Base-by-base conservation (phyloP, 2,113 vertebrate genomes). In the Camelus dromedarius region DNA sequence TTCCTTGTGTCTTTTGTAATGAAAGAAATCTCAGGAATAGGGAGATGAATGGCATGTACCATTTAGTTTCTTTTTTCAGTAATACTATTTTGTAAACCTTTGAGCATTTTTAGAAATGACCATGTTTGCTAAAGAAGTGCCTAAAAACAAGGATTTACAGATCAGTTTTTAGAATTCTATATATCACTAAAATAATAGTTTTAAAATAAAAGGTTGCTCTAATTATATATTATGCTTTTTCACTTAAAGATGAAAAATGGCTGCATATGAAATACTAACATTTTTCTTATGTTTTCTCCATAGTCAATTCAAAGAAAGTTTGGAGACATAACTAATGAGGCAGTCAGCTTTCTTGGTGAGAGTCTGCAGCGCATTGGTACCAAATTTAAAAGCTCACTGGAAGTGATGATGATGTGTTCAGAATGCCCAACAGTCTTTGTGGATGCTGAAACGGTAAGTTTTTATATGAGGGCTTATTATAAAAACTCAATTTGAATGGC, bases 381-480 rank as follows among this genome's bases (percentile, higher is more conserved):
- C 81, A 99, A 99, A 97, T 99, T 99, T 98, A 99, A 98, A 97
- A 99, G 99, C 95, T 99, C 99, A 24, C 94, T 99, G 97, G 99
- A 99, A 93, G 99, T 99, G 97, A 99, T 99, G 99, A 99, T 99
- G 97, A 95, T 98, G 0, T 99, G 98, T 98, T 99, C 99, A 0
- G 99, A 99, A 96, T 99, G 99, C 56, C 99, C 99, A 0, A 99
- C 99, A 0, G 99, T 99, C 97, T 99, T 99, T 92, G 98, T 99
- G 98, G 99, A 99, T n/a, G 99, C 99, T 0, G 99, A 99, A 98
- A 99, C 99, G 97, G 99, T 99, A 98, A 99, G 99, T 77, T 75
- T 76, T 82, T 11, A 32, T 35, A 24, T 38, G 22, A 16, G 30
- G 28, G 16, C 62, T 91, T 52, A 54, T 46, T 77, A 38, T 22